These are phyloP conservation scores for Idaea dimidiata DNA, from an alignment of 2,888 invertebrate genomes.

Conservation along the genomic window DNA sequence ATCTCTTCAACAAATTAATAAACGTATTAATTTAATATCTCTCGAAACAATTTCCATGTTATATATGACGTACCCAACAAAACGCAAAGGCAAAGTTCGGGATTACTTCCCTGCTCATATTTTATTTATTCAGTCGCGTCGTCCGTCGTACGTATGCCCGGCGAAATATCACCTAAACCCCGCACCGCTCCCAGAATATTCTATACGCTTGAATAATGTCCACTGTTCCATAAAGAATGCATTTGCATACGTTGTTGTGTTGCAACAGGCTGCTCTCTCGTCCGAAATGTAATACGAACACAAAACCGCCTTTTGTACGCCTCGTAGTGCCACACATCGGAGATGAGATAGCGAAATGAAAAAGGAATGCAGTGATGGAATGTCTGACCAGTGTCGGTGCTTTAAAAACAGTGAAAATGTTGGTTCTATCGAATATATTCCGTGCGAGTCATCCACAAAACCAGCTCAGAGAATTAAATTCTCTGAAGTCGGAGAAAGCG, in stretches of 20 bases:
- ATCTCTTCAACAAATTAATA: conserved; percentile 30
- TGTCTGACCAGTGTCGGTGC: conserved; percentile 68
- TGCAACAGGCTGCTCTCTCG: conserved; percentile 48
- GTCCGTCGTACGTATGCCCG: conserved; percentile 38
- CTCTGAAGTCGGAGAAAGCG: conserved; percentile 42
- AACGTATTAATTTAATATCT: conserved; percentile 28
- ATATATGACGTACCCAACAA: conserved; percentile 27
- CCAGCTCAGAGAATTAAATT: conserved; percentile 49
- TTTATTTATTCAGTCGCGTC: conserved; percentile 61
- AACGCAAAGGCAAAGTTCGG: conserved; percentile 34
- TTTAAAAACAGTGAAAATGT: conserved; percentile 76
- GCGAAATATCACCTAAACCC: conserved; percentile 55
- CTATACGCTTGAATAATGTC: conserved; percentile 63
- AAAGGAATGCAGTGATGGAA: conserved; percentile 79
- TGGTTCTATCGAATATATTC: conserved; percentile 74
- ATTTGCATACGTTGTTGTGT: conserved; percentile 54
- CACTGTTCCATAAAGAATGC: conserved; percentile 61
- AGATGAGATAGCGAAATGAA: conserved; percentile 55
- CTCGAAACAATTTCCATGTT: conserved; percentile 26
- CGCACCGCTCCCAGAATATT: conserved; percentile 54
- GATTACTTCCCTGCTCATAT: conserved; percentile 47
- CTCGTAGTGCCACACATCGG: conserved; percentile 42
- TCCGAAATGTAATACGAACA: conserved; percentile 42
- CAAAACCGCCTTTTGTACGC: conserved; percentile 51
- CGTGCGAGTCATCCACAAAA: conserved; percentile 66